Evolutionary conservation across 2,888 invertebrate genomes (phyloP), one percentile per base, ranked within the genome.

Genomic region (Toxonevra muliebris): DNA sequence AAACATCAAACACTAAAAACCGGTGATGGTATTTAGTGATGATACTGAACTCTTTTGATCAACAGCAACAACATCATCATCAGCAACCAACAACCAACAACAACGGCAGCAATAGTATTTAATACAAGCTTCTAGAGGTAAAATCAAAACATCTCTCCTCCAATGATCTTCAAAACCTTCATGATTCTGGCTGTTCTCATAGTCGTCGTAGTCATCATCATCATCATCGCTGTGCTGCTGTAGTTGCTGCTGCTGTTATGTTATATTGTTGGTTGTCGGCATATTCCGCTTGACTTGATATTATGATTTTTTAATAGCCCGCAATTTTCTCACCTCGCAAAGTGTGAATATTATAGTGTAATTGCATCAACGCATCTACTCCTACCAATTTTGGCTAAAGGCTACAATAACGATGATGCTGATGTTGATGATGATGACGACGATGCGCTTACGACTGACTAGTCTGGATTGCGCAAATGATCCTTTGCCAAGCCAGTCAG

Each of bases 281-380:
- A 15, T 59, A 41, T 55, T 48, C 61, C 68, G 42, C 48, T 58
- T 60, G 65, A 53, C 69, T 73, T 76, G 78, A 82, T 83, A 82
- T 84, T 83, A 84, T 84, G 83, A 82, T 82, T 83, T 85, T 85
- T 85, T 85, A 84, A 84, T 85, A 84, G 85, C 84, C 82, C 75
- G 83, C 84, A 84, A 84, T 84, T 84, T 85, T 84, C 84, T 84
- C 84, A 85, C 85, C 84, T 84, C 84, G 80, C 82, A 82, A 84
- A 84, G 84, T 84, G 84, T 84, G 84, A 84, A 84, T 84, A 84
- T 84, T 85, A 84, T 83, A 83, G 84, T 84, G 83, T 83, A 83
- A 83, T 83, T 84, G 83, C 83, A 83, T 83, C 83, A 84, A 84
- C 83, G 83, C 81, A 84, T 80, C 84, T 84, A 82, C 83, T 82